phyloP scores from a whole-genome alignment of 2,797 vertebrate genomes.

The Crypturellus tataupa region DNA sequence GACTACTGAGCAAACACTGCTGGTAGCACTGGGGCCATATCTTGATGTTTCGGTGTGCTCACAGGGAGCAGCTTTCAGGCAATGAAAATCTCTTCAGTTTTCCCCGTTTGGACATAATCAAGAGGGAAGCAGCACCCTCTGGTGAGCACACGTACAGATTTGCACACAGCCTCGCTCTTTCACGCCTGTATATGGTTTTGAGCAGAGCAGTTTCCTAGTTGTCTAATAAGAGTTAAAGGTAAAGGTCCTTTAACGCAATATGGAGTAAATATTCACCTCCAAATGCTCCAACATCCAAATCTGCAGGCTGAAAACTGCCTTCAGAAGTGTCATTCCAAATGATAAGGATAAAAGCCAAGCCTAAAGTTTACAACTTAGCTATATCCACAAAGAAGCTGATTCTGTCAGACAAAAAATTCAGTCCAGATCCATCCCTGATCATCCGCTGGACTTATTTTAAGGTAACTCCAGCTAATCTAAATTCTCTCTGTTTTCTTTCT shows the following conservation, averaged over 20 bases:
- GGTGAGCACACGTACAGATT: conserved; percentile 19
- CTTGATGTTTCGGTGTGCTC: not conserved
- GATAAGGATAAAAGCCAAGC: not conserved
- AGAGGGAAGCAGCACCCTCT: conserved; percentile 69
- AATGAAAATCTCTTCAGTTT: not conserved
- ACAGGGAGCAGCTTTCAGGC: not conserved
- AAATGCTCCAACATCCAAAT: not conserved
- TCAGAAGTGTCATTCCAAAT: not conserved
- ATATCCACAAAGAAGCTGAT: not conserved
- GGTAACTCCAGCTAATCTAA: not conserved
- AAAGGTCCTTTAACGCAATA: not conserved
- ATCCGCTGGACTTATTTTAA: not conserved
- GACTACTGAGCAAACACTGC: not conserved
- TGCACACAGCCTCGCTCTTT: conserved; percentile 1
- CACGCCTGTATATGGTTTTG: not conserved
- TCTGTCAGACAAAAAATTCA: not conserved
- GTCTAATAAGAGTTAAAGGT: not conserved
- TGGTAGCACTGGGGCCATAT: not conserved
- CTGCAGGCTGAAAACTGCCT: not conserved
- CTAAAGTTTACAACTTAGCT: not conserved
- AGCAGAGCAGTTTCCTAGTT: not conserved
- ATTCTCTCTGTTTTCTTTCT: not conserved
- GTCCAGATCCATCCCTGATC: not conserved
- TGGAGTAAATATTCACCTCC: not conserved
- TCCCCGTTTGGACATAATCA: not conserved